These are phyloP conservation scores for Diorhabda sublineata DNA, from an alignment of 1,140 invertebrate genomes.

Conservation along the genomic window DNA sequence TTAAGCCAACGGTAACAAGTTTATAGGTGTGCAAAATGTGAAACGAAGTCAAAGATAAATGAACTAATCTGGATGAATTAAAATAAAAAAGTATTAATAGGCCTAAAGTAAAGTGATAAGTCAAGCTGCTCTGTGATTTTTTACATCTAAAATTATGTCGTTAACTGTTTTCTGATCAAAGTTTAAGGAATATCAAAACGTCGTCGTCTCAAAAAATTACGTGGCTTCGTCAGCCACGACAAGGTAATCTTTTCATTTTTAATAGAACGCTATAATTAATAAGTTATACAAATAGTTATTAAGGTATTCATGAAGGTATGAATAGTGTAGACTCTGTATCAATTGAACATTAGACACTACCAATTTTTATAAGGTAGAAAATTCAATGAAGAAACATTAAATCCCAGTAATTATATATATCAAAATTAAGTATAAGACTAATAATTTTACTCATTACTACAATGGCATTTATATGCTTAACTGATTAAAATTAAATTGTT, in stretches of 20 bases:
- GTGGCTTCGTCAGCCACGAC: constrained; percentile 44
- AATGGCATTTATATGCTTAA: too few relatives aligned
- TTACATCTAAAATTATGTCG: background rate
- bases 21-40: background rate
- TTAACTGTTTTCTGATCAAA: constrained; percentile 33
- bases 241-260: constrained; percentile 32
- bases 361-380: too few relatives aligned
- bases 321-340: too few relatives aligned
- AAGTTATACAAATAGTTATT: background rate
- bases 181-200: constrained; percentile 36
- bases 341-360: too few relatives aligned
- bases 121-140: background rate
- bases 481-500: background rate
- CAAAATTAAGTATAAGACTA: too few relatives aligned
- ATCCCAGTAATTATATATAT: too few relatives aligned
- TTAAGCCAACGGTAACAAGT: too few relatives aligned
- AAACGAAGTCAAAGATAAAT: background rate
- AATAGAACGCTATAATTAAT: background rate
- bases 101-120: background rate
- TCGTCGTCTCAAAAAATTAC: constrained; percentile 44
- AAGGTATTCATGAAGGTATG: too few relatives aligned
- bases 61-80: background rate
- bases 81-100: background rate
- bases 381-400: too few relatives aligned
- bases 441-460: too few relatives aligned